Conservation (phyloP, 2,888 invertebrate genomes). For the Polietes domitor region DNA sequence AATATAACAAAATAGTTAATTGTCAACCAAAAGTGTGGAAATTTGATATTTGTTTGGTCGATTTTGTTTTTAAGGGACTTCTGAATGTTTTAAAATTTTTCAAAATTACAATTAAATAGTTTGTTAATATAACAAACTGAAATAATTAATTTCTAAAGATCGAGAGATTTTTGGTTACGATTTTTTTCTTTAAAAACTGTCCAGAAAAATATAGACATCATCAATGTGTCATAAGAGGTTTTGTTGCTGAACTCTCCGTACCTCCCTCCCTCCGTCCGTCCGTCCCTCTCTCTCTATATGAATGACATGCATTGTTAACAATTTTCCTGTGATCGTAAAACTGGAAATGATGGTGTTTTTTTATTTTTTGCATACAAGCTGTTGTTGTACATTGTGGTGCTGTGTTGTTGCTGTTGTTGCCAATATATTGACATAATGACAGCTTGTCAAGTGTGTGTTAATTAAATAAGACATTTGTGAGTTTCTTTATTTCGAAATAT, state of each 20-base stretch:
- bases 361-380: constrained; percentile 3
- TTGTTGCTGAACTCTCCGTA: too few species aligned
- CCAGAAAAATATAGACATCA: neutral
- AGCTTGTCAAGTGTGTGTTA: constrained; percentile 68
- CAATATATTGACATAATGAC: constrained; percentile 64
- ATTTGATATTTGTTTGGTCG: too few species aligned
- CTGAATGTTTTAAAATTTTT: too few species aligned
- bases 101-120: too few species aligned
- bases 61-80: too few species aligned
- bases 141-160: too few species aligned
- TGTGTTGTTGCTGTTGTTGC: constrained; percentile 33
- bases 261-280: neutral
- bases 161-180: neutral
- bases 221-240: neutral
- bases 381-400: constrained; percentile 15
- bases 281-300: neutral
- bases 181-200: neutral
- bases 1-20: too few species aligned
- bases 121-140: too few species aligned
- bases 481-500: constrained; percentile 32
- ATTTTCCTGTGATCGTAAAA: constrained; percentile 8
- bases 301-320: neutral
- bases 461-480: constrained; percentile 67
- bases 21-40: too few species aligned
- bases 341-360: constrained; percentile 3